phyloP scores from a whole-genome alignment of 2,113 vertebrate genomes.

The Plestiodon gilberti region DNA sequence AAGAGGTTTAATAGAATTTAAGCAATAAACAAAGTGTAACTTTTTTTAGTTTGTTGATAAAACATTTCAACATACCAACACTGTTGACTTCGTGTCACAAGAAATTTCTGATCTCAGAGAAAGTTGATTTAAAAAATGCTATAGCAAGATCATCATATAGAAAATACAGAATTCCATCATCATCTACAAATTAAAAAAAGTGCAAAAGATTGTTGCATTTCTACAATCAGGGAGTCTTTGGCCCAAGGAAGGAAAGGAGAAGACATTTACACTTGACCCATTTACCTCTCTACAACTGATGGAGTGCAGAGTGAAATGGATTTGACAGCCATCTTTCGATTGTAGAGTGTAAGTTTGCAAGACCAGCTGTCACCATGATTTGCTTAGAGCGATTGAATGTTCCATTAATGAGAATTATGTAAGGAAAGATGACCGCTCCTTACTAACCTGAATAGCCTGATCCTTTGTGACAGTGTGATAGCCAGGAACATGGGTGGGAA shows the following conservation, averaged over 20 bases:
- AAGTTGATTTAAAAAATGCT: not conserved
- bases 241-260: not conserved
- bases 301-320: not conserved
- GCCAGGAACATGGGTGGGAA: too few species aligned
- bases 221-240: not conserved
- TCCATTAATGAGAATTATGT: fast-evolving
- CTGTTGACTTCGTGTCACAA: not conserved
- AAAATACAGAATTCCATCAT: not conserved
- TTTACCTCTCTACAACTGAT: not conserved
- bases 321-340: not conserved
- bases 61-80: not conserved
- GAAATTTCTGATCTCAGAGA: not conserved
- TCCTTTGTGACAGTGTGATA: too few species aligned
- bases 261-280: not conserved
- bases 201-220: not conserved
- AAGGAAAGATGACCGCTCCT: too few species aligned
- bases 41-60: not conserved
- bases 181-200: not conserved
- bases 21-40: not conserved
- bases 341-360: not conserved
- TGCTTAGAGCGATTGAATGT: fast-evolving
- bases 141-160: not conserved
- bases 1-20: not conserved
- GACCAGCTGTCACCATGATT: fast-evolving
- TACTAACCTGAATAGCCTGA: too few species aligned